A percentile compares a stretch with the other conserved stretches of the same genome.
These are phyloP conservation scores for Sapajus apella DNA, from an alignment of 2,113 vertebrate species.

Conservation along the genomic window DNA sequence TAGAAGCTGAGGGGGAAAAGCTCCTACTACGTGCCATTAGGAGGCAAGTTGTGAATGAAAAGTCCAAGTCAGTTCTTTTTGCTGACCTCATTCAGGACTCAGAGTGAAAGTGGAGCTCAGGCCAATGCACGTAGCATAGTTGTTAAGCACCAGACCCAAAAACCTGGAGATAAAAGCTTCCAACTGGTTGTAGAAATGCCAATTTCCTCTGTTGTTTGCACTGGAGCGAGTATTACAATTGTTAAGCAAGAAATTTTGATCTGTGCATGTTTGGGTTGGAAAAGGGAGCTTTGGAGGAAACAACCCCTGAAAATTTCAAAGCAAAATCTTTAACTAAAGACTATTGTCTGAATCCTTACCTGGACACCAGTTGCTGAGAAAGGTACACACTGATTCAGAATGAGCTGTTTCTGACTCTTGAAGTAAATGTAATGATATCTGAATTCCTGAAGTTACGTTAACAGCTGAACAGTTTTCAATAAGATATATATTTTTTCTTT, in stretches of 20 bases:
- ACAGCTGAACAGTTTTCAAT: conserved; percentile 18
- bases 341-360: too few relatives aligned
- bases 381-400: conserved; percentile 33
- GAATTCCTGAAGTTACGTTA: conserved; percentile 9
- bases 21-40: neutral
- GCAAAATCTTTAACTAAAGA: neutral
- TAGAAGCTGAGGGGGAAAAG: neutral
- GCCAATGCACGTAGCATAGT: neutral
- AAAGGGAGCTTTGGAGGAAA: conserved; percentile 42
- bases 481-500: conserved; percentile 19
- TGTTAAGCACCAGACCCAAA: conserved; percentile 28
- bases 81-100: neutral
- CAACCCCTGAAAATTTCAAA: conserved; percentile 57
- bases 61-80: neutral
- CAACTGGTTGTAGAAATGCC: conserved; percentile 61
- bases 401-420: conserved; percentile 54
- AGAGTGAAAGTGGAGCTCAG: neutral
- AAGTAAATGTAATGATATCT: conserved; percentile 48
- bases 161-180: conserved; percentile 64
- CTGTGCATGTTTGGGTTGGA: conserved; percentile 61
- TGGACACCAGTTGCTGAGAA: too few relatives aligned
- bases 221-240: neutral
- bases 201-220: neutral
- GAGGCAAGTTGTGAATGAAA: neutral
- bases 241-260: conserved; percentile 6